Percentiles rank a stretch among this genome's conserved stretches.
Conservation (phyloP, 2,113 vertebrate genomes). For the Psilopogon haemacephalus region DNA sequence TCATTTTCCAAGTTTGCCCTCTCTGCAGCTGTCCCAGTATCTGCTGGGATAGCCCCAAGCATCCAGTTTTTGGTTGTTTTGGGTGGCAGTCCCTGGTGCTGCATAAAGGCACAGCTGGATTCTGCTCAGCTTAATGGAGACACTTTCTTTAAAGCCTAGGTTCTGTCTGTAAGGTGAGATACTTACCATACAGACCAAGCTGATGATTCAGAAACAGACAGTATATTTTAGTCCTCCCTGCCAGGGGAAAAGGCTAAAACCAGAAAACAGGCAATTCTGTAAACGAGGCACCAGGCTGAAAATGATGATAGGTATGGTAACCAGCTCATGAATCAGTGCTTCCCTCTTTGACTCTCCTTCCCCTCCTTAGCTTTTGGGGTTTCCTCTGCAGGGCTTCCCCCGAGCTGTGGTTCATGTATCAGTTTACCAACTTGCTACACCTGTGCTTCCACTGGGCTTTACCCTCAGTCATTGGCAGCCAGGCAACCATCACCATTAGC, state of each 20-base stretch:
- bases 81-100: neutral
- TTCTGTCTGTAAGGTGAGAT: neutral
- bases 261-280: neutral
- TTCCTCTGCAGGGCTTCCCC: conserved; percentile 27
- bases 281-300: neutral
- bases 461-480: neutral
- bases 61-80: neutral
- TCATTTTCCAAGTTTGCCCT: neutral
- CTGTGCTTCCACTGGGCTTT: conserved; percentile 2
- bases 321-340: neutral
- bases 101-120: neutral
- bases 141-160: neutral
- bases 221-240: neutral
- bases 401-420: neutral
- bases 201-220: neutral
- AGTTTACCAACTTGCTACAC: conserved; percentile 12
- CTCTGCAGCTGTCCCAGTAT: neutral
- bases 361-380: neutral
- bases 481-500: conserved; percentile 25
- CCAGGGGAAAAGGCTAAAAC: neutral
- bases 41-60: neutral
- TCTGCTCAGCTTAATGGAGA: neutral
- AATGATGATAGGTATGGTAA: neutral
- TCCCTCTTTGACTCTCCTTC: neutral
- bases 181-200: neutral